Evolutionary conservation across 1,140 invertebrate genomes (phyloP), one percentile per base, ranked within the genome.

Genomic region (Ostrea denselamellosa): DNA sequence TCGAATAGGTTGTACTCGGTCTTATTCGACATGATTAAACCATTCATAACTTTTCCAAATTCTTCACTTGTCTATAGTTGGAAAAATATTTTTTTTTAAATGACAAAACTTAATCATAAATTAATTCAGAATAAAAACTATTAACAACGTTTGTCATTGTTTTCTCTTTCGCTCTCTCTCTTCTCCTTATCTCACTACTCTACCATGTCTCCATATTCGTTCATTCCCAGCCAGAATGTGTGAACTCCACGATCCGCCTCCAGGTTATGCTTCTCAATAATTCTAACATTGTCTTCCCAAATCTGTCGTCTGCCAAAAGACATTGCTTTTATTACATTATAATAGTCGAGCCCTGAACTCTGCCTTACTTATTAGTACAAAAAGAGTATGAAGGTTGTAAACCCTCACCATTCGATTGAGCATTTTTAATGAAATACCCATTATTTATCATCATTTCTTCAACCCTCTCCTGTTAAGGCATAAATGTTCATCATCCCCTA

Each of bases 201-300:
- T 71, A 93, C 92, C 92, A 93, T 92, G 51, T 95, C 94, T 54
- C 93, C 91, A 56, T 91, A 95, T 68, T 93, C 89, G 89, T 95
- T 95, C 89, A 94, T 89, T 34, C 94, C 95, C 2, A 94, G 85
- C 22, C 90, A 88, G 92, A 90, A 95, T 7, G 92, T 92, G 87
- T 94, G 92, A 0, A 92, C 81, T 0, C 97, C 97, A 77, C 95
- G 91, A 89, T 96, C 96, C 58, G 91, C 94, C 53, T 93, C 88
- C 12, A 94, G 86, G 95, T 99, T 99, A 93, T 99, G 98, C 92
- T 96, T 96, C 52, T 97, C 97, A 93, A 99, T 97, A 82, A 90
- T 89, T 0, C 77, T 88, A 10, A 93, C 19, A 52, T 92, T 92
- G 19, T 86, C 58, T 54, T 92, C 90, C 92, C 92, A 93, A 85